Evolutionary conservation across 1,140 invertebrate genomes (phyloP).

Genomic region (Zophobas atratus): DNA sequence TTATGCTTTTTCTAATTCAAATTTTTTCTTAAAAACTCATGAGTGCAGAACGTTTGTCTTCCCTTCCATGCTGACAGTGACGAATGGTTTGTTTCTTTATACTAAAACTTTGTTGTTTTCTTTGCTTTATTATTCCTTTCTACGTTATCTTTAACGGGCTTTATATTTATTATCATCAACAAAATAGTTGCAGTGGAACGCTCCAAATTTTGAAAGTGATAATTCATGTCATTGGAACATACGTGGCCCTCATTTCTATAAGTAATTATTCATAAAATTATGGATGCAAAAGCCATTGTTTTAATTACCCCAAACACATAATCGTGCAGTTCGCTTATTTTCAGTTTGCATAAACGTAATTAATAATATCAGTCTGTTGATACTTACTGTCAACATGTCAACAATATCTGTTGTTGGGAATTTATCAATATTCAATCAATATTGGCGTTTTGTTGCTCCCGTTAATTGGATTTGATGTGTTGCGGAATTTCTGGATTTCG

Average conservation of each 20-base stretch:
- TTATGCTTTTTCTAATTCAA: too few species aligned
- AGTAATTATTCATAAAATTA: conserved; percentile 11
- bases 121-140: too few species aligned
- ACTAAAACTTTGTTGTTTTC: too few species aligned
- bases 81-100: too few species aligned
- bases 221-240: neutral
- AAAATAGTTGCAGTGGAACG: neutral
- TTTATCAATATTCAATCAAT: conserved; percentile 25
- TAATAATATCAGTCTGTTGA: conserved; percentile 31
- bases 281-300: neutral
- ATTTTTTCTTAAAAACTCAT: too few species aligned
- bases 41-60: too few species aligned
- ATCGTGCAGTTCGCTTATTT: conserved; percentile 10
- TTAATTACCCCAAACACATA: conserved; percentile 26
- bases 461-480: conserved; percentile 17
- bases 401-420: neutral
- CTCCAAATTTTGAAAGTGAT: conserved; percentile 6
- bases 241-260: neutral
- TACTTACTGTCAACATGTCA: conserved; percentile 23
- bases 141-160: neutral
- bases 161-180: neutral
- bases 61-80: too few species aligned
- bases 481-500: neutral
- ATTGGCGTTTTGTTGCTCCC: neutral
- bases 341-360: conserved; percentile 14